These are phyloP conservation scores for Neolamprologus brichardi DNA, from an alignment of 2,113 vertebrate species.

Conservation along the genomic window DNA sequence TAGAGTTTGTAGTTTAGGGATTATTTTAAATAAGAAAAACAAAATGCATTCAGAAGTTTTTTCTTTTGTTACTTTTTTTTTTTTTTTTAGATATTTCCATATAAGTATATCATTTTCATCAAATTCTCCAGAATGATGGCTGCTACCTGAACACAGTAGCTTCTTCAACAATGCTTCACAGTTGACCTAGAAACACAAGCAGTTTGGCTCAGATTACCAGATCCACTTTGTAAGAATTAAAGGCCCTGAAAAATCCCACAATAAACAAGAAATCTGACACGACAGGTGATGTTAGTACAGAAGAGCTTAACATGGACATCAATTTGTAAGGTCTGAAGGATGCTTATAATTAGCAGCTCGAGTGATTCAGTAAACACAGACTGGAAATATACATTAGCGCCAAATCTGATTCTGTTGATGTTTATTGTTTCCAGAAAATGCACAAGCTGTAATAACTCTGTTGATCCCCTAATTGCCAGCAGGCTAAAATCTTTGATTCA, in stretches of 20 bases:
- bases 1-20: background rate
- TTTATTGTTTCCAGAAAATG: background rate
- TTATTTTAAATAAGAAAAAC: background rate
- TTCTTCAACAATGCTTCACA: background rate
- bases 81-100: background rate
- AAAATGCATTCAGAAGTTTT: rapidly evolving
- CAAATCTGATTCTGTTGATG: background rate
- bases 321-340: background rate
- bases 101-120: background rate
- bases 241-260: background rate
- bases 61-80: background rate
- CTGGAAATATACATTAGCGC: background rate
- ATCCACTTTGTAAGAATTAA: background rate
- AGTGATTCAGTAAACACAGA: background rate
- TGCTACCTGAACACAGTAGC: background rate
- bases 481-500: background rate
- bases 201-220: background rate
- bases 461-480: background rate
- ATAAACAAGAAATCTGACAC: background rate
- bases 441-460: background rate
- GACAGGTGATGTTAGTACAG: background rate
- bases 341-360: background rate
- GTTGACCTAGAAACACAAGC: background rate
- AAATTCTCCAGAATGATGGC: background rate
- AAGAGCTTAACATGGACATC: background rate